Percentiles rank a stretch among this genome's conserved stretches.
phyloP scores from a whole-genome alignment of 2,113 vertebrate genomes.

The Saguinus midas region DNA sequence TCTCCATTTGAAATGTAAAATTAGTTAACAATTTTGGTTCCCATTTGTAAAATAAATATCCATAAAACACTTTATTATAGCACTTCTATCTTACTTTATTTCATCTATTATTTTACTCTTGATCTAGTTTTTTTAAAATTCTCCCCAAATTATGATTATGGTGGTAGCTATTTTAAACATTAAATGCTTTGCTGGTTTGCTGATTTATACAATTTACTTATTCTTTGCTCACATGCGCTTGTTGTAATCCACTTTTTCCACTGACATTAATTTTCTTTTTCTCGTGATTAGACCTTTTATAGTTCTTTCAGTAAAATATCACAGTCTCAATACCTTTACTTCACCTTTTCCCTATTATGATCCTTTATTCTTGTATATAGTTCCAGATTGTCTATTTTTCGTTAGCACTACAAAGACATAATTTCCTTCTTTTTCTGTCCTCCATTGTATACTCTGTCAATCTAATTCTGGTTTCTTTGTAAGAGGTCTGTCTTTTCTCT shows the following conservation, averaged over 20 bases:
- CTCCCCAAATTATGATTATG: neutral
- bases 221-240: neutral
- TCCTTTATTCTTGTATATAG: neutral
- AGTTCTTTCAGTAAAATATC: neutral
- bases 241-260: neutral
- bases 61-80: neutral
- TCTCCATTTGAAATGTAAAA: neutral
- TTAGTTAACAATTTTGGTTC: neutral
- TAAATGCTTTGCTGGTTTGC: neutral
- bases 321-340: neutral
- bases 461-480: conserved; percentile 4
- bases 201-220: neutral
- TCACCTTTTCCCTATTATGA: neutral
- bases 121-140: neutral
- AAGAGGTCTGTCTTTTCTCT: neutral
- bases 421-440: neutral
- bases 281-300: neutral
- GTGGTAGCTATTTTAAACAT: neutral
- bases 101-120: neutral
- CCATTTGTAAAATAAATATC: neutral
- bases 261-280: neutral
- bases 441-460: neutral
- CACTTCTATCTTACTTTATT: neutral
- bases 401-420: neutral
- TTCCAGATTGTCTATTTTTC: neutral